These are phyloP conservation scores for Grantiella picta DNA, from an alignment of 2,113 vertebrate species.

Conservation along the genomic window DNA sequence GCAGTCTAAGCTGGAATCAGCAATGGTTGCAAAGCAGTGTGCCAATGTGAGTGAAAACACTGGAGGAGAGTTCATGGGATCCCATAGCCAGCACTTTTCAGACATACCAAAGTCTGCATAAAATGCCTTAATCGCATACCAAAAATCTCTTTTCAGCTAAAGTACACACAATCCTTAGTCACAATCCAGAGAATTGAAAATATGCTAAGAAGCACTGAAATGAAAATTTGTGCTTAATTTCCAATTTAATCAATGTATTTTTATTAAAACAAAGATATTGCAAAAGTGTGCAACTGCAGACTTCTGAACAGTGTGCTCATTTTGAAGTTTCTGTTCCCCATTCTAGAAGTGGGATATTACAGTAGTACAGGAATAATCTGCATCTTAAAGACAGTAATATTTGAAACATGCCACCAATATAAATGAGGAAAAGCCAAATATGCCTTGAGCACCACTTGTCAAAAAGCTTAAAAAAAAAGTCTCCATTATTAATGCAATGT, in stretches of 20 bases:
- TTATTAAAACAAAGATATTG: background rate
- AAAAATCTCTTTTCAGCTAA: background rate
- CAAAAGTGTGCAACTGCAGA: background rate
- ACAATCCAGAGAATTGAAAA: background rate
- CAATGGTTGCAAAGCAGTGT: background rate
- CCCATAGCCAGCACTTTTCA: background rate
- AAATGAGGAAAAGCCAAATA: background rate
- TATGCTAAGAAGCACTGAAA: background rate
- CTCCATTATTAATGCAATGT: background rate
- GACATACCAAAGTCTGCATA: background rate
- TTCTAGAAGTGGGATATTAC: background rate
- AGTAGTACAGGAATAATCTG: background rate
- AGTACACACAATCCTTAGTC: background rate
- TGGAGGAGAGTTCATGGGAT: background rate
- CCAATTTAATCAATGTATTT: background rate
- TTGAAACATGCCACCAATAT: background rate
- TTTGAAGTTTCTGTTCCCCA: background rate
- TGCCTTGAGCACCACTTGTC: background rate
- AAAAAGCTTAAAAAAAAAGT: background rate
- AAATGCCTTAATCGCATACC: background rate
- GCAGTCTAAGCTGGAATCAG: constrained; percentile 13
- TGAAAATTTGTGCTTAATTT: background rate
- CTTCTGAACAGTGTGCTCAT: background rate
- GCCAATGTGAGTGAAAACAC: background rate
- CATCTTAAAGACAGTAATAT: background rate